Conservation (phyloP, 2,113 vertebrate genomes). For the Canis aureus region DNA sequence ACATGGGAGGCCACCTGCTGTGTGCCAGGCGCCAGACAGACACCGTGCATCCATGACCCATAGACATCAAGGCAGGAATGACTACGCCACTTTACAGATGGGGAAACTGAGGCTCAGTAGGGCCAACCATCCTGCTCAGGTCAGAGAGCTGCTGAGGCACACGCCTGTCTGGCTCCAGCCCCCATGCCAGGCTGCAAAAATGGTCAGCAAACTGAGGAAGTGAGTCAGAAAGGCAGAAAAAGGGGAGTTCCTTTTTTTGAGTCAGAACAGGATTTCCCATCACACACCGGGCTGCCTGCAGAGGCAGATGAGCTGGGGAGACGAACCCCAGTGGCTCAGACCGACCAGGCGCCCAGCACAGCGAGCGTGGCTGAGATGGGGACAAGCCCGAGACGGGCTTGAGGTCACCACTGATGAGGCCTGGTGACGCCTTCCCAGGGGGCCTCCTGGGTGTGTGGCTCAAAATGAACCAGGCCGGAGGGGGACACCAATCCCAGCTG, state of each 20-base stretch:
- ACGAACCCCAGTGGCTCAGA: background rate
- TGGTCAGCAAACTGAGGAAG: constrained; percentile 18
- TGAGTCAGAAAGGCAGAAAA: constrained; percentile 60
- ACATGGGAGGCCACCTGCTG: accelerated
- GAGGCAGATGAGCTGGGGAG: background rate
- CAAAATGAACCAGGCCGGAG: background rate
- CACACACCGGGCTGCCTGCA: background rate
- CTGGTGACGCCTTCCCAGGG: accelerated
- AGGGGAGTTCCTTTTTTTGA: constrained; percentile 67
- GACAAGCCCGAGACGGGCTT: accelerated
- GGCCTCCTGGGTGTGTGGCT: background rate
- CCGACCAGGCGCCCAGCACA: accelerated
- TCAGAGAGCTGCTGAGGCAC: background rate
- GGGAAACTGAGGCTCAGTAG: constrained; percentile 36
- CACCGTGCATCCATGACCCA: accelerated
- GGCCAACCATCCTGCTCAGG: background rate
- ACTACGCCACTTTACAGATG: accelerated
- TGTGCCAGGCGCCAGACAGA: background rate
- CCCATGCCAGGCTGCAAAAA: accelerated
- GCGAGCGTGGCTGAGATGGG: accelerated
- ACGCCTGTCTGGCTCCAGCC: accelerated
- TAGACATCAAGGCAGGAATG: no score
- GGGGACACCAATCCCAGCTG: accelerated
- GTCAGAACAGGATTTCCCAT: constrained; percentile 82
- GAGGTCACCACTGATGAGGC: accelerated